A percentile compares a stretch with the other conserved stretches of the same genome.
Conservation (phyloP, 2,797 vertebrate species). For the Poeciliopsis paucimaculata region DNA sequence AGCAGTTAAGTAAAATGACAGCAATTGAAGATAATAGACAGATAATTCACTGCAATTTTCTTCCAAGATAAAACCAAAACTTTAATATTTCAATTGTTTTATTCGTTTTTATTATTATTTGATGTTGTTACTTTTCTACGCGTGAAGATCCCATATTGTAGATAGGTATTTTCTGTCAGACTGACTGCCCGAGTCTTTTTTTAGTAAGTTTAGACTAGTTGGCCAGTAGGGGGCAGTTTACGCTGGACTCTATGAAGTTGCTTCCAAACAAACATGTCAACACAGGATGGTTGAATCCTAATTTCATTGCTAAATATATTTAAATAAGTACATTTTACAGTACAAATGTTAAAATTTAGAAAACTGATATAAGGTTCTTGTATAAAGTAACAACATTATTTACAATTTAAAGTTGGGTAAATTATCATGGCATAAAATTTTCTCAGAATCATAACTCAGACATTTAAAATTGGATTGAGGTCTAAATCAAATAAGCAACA, state of each 20-base stretch:
- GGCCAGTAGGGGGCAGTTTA: neutral
- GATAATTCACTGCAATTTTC: neutral
- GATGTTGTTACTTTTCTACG: neutral
- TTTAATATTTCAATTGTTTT: neutral
- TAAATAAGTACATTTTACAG: neutral
- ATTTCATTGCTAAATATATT: neutral
- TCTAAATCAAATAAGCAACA: too few species aligned
- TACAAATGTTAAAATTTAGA: neutral
- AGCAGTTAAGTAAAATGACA: neutral
- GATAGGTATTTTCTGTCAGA: neutral
- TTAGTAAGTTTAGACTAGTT: neutral
- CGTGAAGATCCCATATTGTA: neutral
- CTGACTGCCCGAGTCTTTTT: neutral
- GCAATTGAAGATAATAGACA: neutral
- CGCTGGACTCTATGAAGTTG: neutral
- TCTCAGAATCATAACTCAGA: too few species aligned
- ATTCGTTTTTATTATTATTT: neutral
- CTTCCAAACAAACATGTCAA: neutral
- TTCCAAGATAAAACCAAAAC: neutral
- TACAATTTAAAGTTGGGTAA: neutral
- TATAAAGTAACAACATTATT: neutral
- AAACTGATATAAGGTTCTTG: neutral
- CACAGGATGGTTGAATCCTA: neutral
- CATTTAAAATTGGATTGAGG: too few species aligned
- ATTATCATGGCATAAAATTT: too few species aligned